These are phyloP conservation scores for Latrodectus hesperus DNA, from an alignment of 2,888 invertebrate species.

Conservation along the genomic window DNA sequence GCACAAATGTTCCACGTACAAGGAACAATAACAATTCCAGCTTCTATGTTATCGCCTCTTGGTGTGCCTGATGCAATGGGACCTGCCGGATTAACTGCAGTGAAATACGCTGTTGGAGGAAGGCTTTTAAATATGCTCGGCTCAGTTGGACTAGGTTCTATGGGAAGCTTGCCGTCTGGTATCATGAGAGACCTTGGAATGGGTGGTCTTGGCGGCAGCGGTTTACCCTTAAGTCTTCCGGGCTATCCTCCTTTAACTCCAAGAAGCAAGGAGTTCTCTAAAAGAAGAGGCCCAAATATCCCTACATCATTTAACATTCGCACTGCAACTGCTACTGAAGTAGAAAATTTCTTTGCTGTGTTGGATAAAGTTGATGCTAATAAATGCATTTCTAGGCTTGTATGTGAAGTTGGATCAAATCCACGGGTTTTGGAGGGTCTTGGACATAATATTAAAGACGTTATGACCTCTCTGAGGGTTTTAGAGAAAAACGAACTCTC, in stretches of 20 bases:
- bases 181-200: constrained; percentile 17
- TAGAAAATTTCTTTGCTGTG: constrained; percentile 63
- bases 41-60: constrained; percentile 36
- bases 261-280: constrained; percentile 54
- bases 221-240: not conserved
- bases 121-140: constrained; percentile 47
- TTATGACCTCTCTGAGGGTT: constrained; percentile 38
- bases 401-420: constrained; percentile 59
- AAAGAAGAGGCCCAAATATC: constrained; percentile 61
- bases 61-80: constrained; percentile 38
- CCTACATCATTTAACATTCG: constrained; percentile 57
- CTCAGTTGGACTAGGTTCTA: constrained; percentile 13
- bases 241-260: constrained; percentile 23
- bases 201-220: not conserved
- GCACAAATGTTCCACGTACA: not conserved
- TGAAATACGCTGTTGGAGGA: constrained; percentile 49
- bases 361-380: constrained; percentile 62
- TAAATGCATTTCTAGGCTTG: constrained; percentile 58
- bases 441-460: constrained; percentile 60
- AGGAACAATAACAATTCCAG: constrained; percentile 35
- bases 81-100: constrained; percentile 36
- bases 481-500: constrained; percentile 61
- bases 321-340: constrained; percentile 49
- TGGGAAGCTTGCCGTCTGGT: constrained; percentile 23
- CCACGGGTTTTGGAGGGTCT: constrained; percentile 58